Base-by-base conservation (phyloP, 2,797 vertebrate species). In the Chelmon rostratus region DNA sequence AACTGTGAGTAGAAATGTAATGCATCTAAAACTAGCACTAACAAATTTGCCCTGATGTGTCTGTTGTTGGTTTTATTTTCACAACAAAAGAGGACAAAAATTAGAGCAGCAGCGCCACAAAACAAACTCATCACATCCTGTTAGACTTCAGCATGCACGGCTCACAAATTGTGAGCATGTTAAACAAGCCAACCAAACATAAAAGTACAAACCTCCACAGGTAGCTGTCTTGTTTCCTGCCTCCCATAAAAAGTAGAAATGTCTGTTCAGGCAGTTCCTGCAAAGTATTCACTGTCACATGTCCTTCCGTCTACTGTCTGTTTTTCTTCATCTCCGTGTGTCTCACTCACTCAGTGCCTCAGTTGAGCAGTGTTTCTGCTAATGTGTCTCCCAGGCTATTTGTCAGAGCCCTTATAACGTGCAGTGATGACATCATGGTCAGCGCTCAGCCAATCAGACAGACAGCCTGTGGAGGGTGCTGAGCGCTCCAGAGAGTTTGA, bases 331-430 rank as follows among this genome's bases (percentile, higher is more conserved):
- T 85, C 83, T 89, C 68, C 21, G 74, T 71, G 40, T 66, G 54
- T 80, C 79, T 90, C 87, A 13, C 49, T 90, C 87, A 71, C 87
- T 87, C 82, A 70, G 89, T 77, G 86, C 73, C 81, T 91, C 89
- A 68, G 84, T 81, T 81, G 79, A 91, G 89, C 87, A 53, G 90
- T 81, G 88, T 92, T 93, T 91, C 89, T 68, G 88, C 94, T 91
- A 90, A 92, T 94, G 93, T 93, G 91, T 90, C 95, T 96, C 90
- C 74, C 90, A 87, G 92, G 89, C 94, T 95, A 92, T 94, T 94
- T 94, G 94, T 94, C 93, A 94, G 92, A 94, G 93, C 93, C 90
- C 94, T 96, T 96, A 95, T 96, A 96, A 86, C 78, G 63, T 92
- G 91, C 92, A 88, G 90, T 75, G 86, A 88, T 96, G 95, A 96